These are phyloP conservation scores for Chelonoidis abingdonii DNA, from an alignment of 2,113 vertebrate genomes.

Conservation along the genomic window DNA sequence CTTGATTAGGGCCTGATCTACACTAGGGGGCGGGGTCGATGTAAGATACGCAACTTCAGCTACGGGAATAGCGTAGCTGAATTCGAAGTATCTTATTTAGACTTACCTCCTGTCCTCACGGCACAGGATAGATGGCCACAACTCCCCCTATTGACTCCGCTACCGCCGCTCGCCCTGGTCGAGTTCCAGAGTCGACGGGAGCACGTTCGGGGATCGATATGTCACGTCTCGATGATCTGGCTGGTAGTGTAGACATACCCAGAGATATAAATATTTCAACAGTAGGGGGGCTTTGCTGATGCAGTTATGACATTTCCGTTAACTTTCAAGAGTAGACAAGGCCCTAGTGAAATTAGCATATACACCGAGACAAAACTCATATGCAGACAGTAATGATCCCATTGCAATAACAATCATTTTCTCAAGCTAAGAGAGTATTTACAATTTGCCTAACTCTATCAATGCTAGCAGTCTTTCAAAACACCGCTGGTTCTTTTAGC, in stretches of 20 bases:
- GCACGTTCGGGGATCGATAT: too few species aligned
- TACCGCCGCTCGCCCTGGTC: too few species aligned
- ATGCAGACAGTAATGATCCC: fast-evolving
- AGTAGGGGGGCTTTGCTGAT: background rate
- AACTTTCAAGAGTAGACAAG: fast-evolving
- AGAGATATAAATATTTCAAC: background rate
- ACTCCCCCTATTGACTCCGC: too few species aligned
- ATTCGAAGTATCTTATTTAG: too few species aligned
- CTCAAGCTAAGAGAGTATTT: background rate
- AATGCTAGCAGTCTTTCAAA: background rate
- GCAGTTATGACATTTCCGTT: background rate
- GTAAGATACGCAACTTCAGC: too few species aligned
- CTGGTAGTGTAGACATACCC: too few species aligned
- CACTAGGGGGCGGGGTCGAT: too few species aligned
- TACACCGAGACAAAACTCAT: background rate
- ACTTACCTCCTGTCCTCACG: too few species aligned
- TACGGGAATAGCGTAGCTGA: too few species aligned
- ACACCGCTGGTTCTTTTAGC: fast-evolving
- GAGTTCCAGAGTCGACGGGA: too few species aligned
- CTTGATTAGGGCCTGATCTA: background rate
- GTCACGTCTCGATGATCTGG: too few species aligned
- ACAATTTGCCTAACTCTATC: fast-evolving
- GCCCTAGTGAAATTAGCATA: background rate
- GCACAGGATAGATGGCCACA: too few species aligned
- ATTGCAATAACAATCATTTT: fast-evolving